Evolutionary conservation across 2,113 vertebrate species (phyloP), one percentile per base, ranked within the genome.

Genomic region (Thalassoma bifasciatum): DNA sequence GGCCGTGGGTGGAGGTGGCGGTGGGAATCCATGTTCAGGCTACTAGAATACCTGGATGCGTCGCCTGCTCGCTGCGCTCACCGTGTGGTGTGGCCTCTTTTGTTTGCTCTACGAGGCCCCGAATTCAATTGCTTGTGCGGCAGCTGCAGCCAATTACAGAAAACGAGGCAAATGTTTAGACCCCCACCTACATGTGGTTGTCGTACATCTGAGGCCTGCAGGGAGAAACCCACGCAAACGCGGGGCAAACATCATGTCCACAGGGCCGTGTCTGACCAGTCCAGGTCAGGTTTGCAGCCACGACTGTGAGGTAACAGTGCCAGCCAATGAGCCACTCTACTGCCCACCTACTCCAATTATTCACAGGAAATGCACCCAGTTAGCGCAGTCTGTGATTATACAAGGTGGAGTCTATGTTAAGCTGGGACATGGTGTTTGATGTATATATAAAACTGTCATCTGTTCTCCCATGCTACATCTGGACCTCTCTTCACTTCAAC

Each of bases 321-420:
- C 8, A 24, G 37, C 11, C 61, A 40, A 46, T 66, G 50, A 70
- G 46, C 49, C 63, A 68, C 38, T 49, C 13, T 49, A 64, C 51
- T 49, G 0, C 76, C 82, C 66, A 73, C 72, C 23, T 1, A 21
- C 50, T 62, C 23, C 1, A n/a, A 80, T 80, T 59, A 86, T 75
- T 81, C 38, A 77, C 79, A 77, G 63, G 73, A 86, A 81, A 85
- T 73, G 64, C 76, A 70, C 75, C 4, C 61, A n/a, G 30, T 44
- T 16, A 52, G 49, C 71, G 24, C 47, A 42, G 4, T 6, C 26
- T 69, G 47, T 22, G 57, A 64, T 84, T 79, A 88, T 77, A 68
- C 26, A 74, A 82, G 34, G 22, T 8, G 3, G 13, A 21, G 50
- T 58, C 51, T 51, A 22, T 62, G 22, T 22, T 37, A 4, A 40